These are phyloP conservation scores for Sogatella furcifera DNA, from an alignment of 1,140 invertebrate species.

Conservation along the genomic window DNA sequence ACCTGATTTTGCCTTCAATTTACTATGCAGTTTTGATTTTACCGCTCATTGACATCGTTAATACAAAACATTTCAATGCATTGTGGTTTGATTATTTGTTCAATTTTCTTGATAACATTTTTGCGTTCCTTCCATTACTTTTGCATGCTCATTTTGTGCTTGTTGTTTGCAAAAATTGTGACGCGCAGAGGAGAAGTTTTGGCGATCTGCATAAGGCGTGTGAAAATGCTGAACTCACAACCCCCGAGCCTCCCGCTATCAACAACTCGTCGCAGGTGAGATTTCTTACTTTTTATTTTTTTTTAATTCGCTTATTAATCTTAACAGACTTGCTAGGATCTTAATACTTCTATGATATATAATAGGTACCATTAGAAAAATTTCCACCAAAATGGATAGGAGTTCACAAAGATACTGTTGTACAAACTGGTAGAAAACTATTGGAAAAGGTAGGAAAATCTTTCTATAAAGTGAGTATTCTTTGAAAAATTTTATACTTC, in stretches of 20 bases:
- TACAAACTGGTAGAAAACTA: no score
- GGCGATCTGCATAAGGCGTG: slow-evolving; percentile 22
- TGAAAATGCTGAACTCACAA: slow-evolving; percentile 13
- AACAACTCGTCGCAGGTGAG: background rate
- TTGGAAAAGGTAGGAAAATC: no score
- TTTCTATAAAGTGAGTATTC: no score
- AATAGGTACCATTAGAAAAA: no score
- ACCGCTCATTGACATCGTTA: background rate
- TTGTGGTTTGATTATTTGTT: background rate
- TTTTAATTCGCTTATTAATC: no score
- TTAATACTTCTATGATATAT: no score
- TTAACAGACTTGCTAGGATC: no score
- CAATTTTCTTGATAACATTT: background rate
- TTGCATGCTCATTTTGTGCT: slow-evolving; percentile 9
- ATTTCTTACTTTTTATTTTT: no score
- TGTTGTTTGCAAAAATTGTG: slow-evolving; percentile 6
- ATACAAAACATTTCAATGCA: no score
- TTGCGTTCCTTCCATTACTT: slow-evolving; percentile 1
- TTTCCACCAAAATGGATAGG: no score
- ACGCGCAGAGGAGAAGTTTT: slow-evolving; percentile 21
- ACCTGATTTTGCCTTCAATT: background rate
- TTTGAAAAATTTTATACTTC: no score
- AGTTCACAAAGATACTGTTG: no score
- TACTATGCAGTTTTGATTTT: background rate
- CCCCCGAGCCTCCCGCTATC: background rate